These are phyloP conservation scores for Cheilosia vulpina DNA, from an alignment of 2,888 invertebrate genomes.

Conservation along the genomic window DNA sequence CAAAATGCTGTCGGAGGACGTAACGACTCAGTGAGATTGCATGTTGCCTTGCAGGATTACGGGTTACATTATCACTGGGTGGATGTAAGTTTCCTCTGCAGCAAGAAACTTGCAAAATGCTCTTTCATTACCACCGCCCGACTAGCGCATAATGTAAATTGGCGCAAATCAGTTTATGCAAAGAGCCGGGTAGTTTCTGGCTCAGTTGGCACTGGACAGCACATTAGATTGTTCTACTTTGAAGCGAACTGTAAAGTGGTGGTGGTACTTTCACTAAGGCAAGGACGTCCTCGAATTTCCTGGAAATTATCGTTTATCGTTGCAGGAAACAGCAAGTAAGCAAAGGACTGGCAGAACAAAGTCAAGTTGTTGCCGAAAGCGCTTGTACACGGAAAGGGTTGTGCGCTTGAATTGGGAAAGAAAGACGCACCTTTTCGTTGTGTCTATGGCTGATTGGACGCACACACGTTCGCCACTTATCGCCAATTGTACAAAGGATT, in stretches of 20 bases:
- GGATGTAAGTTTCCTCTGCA: neutral
- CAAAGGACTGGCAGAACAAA: slow-evolving; percentile 6
- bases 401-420: neutral
- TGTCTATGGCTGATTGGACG: slow-evolving; percentile 1
- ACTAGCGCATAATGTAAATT: slow-evolving; percentile 41
- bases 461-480: slow-evolving; percentile 12
- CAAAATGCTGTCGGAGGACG: slow-evolving; percentile 44
- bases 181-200: slow-evolving; percentile 14
- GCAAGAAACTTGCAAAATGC: slow-evolving; percentile 4
- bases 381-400: neutral
- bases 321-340: neutral
- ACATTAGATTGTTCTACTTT: neutral
- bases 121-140: slow-evolving; percentile 22
- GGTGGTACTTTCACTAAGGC: neutral
- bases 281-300: neutral
- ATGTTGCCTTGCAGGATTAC: slow-evolving; percentile 4
- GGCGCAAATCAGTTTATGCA: slow-evolving; percentile 35
- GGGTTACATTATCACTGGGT: slow-evolving; percentile 12
- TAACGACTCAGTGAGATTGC: neutral
- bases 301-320: slow-evolving; percentile 1
- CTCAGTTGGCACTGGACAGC: slow-evolving; percentile 6
- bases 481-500: slow-evolving; percentile 10
- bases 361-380: neutral
- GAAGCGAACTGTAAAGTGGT: slow-evolving; percentile 2
- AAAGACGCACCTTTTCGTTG: neutral